A percentile compares a stretch with the other conserved stretches of the same genome.
Conservation (phyloP, 2,888 invertebrate genomes). For the Leptopilina drosophilae region DNA sequence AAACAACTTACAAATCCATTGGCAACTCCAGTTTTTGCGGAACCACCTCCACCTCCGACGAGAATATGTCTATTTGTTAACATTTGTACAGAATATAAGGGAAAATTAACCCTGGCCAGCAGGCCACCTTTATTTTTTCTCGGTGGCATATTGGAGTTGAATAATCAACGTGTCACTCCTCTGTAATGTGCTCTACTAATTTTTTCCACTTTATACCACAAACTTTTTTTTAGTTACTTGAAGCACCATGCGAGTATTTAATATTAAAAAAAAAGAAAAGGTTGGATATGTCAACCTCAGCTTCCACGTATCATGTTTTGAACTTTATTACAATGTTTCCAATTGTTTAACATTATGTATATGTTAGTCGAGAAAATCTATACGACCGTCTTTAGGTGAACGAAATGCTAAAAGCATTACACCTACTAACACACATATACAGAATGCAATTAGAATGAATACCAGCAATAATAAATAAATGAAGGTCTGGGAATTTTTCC, state of each 20-base stretch:
- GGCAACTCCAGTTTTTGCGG: constrained; percentile 96
- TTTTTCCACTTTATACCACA: background rate
- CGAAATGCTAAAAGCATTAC: background rate
- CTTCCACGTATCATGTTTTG: constrained; percentile 58
- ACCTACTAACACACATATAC: background rate
- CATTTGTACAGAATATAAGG: constrained; percentile 93
- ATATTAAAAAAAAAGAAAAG: background rate
- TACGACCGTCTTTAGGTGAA: background rate
- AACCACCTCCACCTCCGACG: constrained; percentile 98
- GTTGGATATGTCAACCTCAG: constrained; percentile 24
- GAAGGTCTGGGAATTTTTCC: background rate
- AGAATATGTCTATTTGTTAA: constrained; percentile 94
- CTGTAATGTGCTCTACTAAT: background rate
- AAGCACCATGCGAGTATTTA: background rate
- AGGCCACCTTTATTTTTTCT: constrained; percentile 83
- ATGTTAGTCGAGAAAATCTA: background rate
- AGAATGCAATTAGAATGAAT: background rate
- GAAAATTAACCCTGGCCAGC: constrained; percentile 93
- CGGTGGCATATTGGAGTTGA: constrained; percentile 45
- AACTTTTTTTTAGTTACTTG: background rate
- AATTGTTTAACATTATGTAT: background rate
- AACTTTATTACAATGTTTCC: background rate
- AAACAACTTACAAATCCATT: constrained; percentile 94
- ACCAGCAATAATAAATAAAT: background rate
- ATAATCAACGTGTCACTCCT: constrained; percentile 23